Evolutionary conservation across 2,888 invertebrate species (phyloP).

Genomic region (Plebejus melissa): DNA sequence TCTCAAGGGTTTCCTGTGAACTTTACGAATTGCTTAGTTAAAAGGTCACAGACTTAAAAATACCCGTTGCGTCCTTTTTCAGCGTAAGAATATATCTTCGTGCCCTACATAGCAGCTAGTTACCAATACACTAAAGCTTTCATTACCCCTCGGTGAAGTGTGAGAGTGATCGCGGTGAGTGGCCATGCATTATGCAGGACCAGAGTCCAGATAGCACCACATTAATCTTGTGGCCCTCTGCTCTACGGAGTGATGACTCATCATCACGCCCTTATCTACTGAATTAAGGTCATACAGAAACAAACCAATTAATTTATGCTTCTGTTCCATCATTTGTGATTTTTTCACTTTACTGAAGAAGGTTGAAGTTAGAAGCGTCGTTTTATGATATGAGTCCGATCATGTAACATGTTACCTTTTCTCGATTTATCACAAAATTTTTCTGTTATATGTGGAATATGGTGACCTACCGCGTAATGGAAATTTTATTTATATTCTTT

Average conservation of each 20-base stretch:
- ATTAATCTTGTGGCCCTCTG: slow-evolving; percentile 8
- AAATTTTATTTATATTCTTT: too few relatives aligned
- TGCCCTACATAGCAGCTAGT: background rate
- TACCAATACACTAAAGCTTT: slow-evolving; percentile 13
- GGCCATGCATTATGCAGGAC: slow-evolving; percentile 22
- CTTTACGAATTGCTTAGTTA: too few relatives aligned
- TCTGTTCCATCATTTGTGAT: too few relatives aligned
- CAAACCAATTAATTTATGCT: too few relatives aligned
- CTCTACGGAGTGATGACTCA: background rate
- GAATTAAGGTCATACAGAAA: background rate
- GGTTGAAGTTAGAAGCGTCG: too few relatives aligned
- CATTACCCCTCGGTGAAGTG: slow-evolving; percentile 3
- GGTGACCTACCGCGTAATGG: too few relatives aligned
- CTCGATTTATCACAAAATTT: too few relatives aligned
- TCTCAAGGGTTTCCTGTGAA: too few relatives aligned
- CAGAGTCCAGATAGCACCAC: slow-evolving; percentile 19
- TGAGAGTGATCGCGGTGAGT: slow-evolving; percentile 7
- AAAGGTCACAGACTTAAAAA: background rate
- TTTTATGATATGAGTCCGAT: too few relatives aligned
- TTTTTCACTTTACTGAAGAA: too few relatives aligned
- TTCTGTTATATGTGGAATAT: too few relatives aligned
- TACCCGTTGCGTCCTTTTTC: background rate
- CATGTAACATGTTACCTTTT: too few relatives aligned
- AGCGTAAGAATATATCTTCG: background rate
- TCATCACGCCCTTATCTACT: slow-evolving; percentile 10